A percentile compares a stretch with the other conserved stretches of the same genome.
These are phyloP conservation scores for Graphium colonna DNA, from an alignment of 2,888 invertebrate species.

Conservation along the genomic window DNA sequence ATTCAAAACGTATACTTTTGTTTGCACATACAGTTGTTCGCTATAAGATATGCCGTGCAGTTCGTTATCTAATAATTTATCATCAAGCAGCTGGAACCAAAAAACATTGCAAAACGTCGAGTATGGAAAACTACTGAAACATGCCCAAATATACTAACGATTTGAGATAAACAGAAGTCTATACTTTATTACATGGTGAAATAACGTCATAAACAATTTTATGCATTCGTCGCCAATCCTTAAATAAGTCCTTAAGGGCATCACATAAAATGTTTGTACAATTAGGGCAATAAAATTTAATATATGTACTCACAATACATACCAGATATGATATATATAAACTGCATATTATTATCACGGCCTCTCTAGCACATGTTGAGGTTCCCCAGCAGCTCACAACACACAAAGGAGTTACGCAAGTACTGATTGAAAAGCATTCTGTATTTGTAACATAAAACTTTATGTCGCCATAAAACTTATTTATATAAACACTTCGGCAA, in stretches of 20 bases:
- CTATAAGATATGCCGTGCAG: no score
- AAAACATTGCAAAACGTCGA: no score
- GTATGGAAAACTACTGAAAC: no score
- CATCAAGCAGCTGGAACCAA: no score
- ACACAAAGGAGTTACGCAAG: not conserved
- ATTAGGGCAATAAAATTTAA: not conserved
- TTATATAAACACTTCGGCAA: constrained; percentile 1
- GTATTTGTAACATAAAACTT: constrained; percentile 20
- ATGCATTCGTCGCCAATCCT: not conserved
- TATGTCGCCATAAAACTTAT: constrained; percentile 5
- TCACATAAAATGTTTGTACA: not conserved
- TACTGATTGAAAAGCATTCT: constrained; percentile 16
- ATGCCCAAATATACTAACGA: no score
- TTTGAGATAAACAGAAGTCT: no score
- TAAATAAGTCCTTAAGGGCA: not conserved
- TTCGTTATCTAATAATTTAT: no score
- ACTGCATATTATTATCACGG: constrained; percentile 39
- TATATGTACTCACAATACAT: constrained; percentile 41
- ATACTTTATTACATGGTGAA: no score
- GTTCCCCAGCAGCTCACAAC: constrained; percentile 4
- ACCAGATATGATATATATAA: constrained; percentile 26
- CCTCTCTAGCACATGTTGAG: constrained; percentile 31
- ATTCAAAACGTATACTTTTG: no score
- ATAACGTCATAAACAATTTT: not conserved
- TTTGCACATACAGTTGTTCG: no score